Percentiles rank a stretch among this genome's conserved stretches.
phyloP scores from a whole-genome alignment of 2,113 vertebrate genomes.

The Shinisaurus crocodilurus region DNA sequence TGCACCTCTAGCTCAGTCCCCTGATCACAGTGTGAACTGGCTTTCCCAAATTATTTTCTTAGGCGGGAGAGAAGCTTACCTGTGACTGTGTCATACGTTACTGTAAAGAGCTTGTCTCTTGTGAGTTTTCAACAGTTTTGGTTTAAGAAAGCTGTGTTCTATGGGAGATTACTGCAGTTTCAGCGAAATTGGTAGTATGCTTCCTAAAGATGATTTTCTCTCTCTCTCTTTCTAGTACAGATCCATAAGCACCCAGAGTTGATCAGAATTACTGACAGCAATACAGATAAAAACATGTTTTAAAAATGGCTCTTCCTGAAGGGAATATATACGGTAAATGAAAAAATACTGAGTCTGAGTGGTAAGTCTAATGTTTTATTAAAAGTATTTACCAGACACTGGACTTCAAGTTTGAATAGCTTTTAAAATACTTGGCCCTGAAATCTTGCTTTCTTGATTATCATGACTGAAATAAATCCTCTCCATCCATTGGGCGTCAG shows the following conservation, averaged over 20 bases:
- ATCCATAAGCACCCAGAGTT: background rate
- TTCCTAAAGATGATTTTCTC: background rate
- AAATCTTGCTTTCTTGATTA: background rate
- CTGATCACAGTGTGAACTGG: background rate
- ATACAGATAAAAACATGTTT: background rate
- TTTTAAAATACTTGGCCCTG: background rate
- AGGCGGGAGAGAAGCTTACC: background rate
- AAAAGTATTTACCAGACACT: background rate
- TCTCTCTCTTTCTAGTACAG: background rate
- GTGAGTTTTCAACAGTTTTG: background rate
- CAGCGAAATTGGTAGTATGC: background rate
- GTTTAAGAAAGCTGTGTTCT: background rate
- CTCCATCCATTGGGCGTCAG: too few species aligned
- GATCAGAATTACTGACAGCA: background rate
- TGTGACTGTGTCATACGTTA: background rate
- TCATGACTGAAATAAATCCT: background rate
- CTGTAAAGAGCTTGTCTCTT: background rate
- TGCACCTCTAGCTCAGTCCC: too few species aligned
- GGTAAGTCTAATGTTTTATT: constrained; percentile 45
- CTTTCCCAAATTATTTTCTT: background rate
- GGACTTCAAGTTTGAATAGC: background rate
- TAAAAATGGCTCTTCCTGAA: background rate
- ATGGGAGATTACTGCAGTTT: background rate
- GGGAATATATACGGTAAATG: background rate
- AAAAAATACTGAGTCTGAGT: constrained; percentile 37